Conservation (phyloP, 2,113 vertebrate genomes). For the Artemisiospiza belli region DNA sequence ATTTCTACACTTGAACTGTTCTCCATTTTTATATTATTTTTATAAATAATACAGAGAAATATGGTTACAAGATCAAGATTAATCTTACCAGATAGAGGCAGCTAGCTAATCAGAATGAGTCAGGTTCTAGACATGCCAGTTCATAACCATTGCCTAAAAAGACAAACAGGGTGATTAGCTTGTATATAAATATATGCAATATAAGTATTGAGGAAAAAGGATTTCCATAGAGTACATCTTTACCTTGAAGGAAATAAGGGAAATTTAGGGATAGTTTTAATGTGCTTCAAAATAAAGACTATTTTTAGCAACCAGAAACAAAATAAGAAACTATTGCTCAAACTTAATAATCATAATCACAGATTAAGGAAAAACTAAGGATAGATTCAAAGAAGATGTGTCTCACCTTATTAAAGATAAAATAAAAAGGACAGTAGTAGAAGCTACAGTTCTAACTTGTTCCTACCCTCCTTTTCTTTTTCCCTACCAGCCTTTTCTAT, state of each 20-base stretch:
- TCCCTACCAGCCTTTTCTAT: neutral
- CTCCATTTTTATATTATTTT: neutral
- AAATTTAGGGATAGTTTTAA: neutral
- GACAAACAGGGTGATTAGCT: neutral
- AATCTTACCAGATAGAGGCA: neutral
- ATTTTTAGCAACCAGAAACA: neutral
- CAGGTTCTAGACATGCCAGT: neutral
- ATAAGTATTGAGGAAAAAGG: neutral
- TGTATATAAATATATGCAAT: neutral
- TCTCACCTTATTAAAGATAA: neutral
- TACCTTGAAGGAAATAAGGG: neutral
- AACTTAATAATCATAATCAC: neutral
- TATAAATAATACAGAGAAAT: neutral
- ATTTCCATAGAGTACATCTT: neutral
- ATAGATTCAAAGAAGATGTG: neutral
- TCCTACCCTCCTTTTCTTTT: neutral
- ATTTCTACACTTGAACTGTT: neutral
- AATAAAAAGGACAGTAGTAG: neutral
- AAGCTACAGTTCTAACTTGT: neutral
- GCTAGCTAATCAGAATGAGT: neutral
- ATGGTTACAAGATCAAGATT: neutral
- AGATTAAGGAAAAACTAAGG: neutral
- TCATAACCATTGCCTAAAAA: neutral
- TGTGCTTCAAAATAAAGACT: neutral
- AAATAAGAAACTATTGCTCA: neutral